Base-by-base conservation (phyloP, 2,888 invertebrate species). In the Andrena marginata region DNA sequence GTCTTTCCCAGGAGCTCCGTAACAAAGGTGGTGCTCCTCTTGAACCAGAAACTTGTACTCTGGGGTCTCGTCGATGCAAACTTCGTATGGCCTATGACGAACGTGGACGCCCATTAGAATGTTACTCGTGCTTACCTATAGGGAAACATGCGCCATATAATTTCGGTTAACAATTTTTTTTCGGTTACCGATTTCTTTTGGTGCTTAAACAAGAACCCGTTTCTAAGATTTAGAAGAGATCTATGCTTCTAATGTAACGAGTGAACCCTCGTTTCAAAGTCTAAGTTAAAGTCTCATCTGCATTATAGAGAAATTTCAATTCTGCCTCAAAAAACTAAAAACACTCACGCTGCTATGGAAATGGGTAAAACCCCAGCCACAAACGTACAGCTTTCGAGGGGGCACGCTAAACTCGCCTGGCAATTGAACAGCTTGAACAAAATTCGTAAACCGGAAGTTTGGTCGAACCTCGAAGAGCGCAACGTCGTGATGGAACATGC, bases 301-400 rank as follows among this genome's bases (percentile, higher is more conserved):
- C 16, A 5, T 42, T 42, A 42, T 1, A 16, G 16, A 42, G 16
- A 42, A 16, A 16, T 16, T 42, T 42, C 2, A 59, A 56, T 6
- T n/a, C 5, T 23, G 3, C 59, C 29, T 2, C 10, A 20, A n/a
- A 48, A 48, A 56, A n/a, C 13, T 13, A 6, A 23, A 63, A 35
- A 31, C 48, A 77, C 77, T 85, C 48, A 82, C 85, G n/a, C 33
- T 54, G 8, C 6, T 56, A 35, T 48, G 76, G 5, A 33, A 20
- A n/a, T 20, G 20, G 0, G 83, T 86, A 13, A 62, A 6, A 33
- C 91, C 91, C 91, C 91, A 91, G 23, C 91, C 91, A 63, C 85
- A 87, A 29, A 89, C 85, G 63, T 80, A 82, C 20, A 91, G 83
- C 33, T 49, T 23, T 7, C 35, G 23, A 0, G 90, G 89, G 8